These are phyloP conservation scores for Garrulus glandarius DNA, from an alignment of 2,797 vertebrate species.

Conservation along the genomic window DNA sequence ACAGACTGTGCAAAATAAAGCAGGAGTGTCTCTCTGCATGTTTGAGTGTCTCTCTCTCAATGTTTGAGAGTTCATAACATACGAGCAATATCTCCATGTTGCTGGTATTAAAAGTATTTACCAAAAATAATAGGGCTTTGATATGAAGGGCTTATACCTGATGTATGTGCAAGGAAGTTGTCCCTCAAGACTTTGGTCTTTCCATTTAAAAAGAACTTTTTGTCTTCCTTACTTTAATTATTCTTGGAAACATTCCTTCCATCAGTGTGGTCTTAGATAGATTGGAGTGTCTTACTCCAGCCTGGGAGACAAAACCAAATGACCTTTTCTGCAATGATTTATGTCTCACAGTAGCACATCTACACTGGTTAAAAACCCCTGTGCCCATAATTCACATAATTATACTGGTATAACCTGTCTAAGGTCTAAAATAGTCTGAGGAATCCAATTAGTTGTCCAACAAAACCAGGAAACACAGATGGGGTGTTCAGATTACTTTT, in stretches of 20 bases:
- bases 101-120: not conserved
- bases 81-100: not conserved
- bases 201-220: not conserved
- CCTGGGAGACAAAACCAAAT: not conserved
- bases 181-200: not conserved
- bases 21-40: not conserved
- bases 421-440: slow-evolving; percentile 26
- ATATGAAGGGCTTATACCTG: not conserved
- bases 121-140: not conserved
- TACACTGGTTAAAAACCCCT: not conserved
- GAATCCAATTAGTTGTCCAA: slow-evolving; percentile 39
- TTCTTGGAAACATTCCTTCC: not conserved
- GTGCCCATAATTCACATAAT: slow-evolving; percentile 36
- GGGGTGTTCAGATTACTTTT: slow-evolving; percentile 30
- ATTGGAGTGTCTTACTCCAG: not conserved
- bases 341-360: not conserved
- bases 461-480: slow-evolving; percentile 38
- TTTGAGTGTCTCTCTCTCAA: not conserved
- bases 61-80: not conserved
- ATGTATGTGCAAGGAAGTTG: not conserved
- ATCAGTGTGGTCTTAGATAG: not conserved
- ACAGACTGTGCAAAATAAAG: not conserved
- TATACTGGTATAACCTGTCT: slow-evolving; percentile 49
- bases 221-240: not conserved
- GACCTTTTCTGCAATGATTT: not conserved